Conservation (phyloP, 2,797 vertebrate genomes). For the Acipenser ruthenus region DNA sequence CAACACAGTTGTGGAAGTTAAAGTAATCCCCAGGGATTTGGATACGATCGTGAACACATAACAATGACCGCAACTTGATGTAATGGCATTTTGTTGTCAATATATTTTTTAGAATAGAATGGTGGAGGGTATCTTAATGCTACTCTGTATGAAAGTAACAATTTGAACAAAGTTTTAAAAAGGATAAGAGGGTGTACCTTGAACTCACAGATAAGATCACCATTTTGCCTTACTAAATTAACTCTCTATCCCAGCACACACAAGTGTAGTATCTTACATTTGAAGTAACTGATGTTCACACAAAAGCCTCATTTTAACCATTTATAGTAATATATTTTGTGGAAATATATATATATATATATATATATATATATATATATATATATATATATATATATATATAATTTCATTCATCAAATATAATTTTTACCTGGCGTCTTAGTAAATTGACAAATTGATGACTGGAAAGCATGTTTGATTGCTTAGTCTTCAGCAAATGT, state of each 20-base stretch:
- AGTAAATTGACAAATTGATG: conserved; percentile 32
- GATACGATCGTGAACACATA: no score
- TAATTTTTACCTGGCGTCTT: conserved; percentile 22
- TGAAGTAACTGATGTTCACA: conserved; percentile 46
- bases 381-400: conserved; percentile 35
- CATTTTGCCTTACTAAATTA: conserved; percentile 66
- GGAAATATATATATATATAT: conserved; percentile 40
- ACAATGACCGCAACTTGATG: no score
- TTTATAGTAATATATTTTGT: conserved; percentile 37
- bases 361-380: conserved; percentile 36
- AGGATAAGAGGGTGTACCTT: conserved; percentile 21
- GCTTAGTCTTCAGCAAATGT: conserved; percentile 56
- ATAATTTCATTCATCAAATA: conserved; percentile 40
- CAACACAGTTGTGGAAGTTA: no score
- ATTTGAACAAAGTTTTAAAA: no score
- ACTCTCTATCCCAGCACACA: conserved; percentile 37
- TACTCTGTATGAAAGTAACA: no score
- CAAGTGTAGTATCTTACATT: conserved; percentile 30
- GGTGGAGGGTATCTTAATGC: no score
- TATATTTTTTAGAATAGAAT: no score
- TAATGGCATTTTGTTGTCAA: no score
- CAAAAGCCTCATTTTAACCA: conserved; percentile 39
- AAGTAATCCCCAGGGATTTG: no score
- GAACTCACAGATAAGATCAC: conserved; percentile 66
- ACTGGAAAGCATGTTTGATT: conserved; percentile 59